Evolutionary conservation across 2,113 vertebrate genomes (phyloP).

Genomic region (Ahaetulla prasina): DNA sequence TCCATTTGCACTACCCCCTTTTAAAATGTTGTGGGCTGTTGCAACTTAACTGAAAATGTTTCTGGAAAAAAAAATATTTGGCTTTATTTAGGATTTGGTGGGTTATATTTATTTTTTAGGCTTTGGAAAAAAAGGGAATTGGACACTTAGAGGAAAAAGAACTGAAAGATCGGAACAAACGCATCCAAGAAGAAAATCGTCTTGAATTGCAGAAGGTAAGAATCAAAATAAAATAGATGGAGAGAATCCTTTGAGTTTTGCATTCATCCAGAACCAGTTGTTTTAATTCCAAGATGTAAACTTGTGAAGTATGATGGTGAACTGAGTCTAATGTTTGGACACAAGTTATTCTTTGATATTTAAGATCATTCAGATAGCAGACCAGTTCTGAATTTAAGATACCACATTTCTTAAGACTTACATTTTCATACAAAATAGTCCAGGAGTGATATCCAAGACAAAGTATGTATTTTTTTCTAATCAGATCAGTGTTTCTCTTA

Average conservation of each 20-base stretch:
- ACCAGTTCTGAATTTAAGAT: not conserved
- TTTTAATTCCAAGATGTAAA: not conserved
- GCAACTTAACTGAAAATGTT: not conserved
- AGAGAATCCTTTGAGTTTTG: not conserved
- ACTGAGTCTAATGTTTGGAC: not conserved
- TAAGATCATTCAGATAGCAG: not conserved
- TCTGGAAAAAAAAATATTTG: not conserved
- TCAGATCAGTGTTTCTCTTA: not conserved
- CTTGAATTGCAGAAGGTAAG: conserved; percentile 93
- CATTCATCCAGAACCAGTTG: fast-evolving
- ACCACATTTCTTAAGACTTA: not conserved
- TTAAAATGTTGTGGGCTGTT: not conserved
- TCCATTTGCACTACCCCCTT: too few species aligned
- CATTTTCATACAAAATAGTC: not conserved
- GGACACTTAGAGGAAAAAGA: conserved; percentile 93
- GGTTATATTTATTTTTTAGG: conserved; percentile 64
- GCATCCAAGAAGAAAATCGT: conserved; percentile 94
- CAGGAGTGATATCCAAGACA: not conserved
- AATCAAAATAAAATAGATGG: not conserved
- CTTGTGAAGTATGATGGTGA: not conserved
- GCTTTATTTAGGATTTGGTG: not conserved
- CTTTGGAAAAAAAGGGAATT: conserved; percentile 91
- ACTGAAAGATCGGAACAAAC: conserved; percentile 93
- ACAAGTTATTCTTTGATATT: not conserved
- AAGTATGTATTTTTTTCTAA: not conserved